Conservation (phyloP, 2,888 invertebrate genomes). For the Cartodere bifasciata region DNA sequence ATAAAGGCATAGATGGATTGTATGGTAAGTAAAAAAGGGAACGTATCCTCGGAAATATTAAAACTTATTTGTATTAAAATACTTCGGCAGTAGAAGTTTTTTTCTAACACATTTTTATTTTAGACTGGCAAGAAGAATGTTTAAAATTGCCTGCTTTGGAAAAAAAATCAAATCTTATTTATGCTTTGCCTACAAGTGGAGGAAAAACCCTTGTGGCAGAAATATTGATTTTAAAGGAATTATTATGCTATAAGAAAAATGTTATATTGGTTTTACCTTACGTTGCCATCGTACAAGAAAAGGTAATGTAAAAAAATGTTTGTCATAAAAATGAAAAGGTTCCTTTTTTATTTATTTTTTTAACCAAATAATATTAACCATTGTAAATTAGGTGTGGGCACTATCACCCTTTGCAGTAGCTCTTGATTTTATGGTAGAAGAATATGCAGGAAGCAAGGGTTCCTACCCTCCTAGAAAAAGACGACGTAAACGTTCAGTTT, state of each 20-base stretch:
- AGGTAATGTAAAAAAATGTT: constrained; percentile 43
- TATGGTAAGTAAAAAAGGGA: constrained; percentile 57
- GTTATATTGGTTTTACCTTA: constrained; percentile 85
- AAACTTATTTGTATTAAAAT: too few relatives aligned
- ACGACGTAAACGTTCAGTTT: constrained; percentile 64
- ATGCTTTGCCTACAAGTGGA: constrained; percentile 90
- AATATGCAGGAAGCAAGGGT: constrained; percentile 89
- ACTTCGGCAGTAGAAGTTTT: too few relatives aligned
- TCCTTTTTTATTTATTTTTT: too few relatives aligned
- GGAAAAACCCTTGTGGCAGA: constrained; percentile 97
- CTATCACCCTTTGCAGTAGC: constrained; percentile 79
- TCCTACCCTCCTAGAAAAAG: constrained; percentile 65
- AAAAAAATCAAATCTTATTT: constrained; percentile 69
- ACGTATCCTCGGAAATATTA: too few relatives aligned
- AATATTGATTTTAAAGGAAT: constrained; percentile 77
- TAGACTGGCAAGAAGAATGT: constrained; percentile 94
- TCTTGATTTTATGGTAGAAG: constrained; percentile 81
- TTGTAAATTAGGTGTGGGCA: constrained; percentile 52
- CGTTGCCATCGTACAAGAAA: constrained; percentile 95
- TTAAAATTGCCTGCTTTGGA: constrained; percentile 62
- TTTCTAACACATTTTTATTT: constrained; percentile 17
- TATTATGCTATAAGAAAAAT: constrained; percentile 69
- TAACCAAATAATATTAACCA: too few relatives aligned
- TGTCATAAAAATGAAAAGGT: constrained; percentile 1
- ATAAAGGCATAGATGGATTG: constrained; percentile 66